phyloP scores from a whole-genome alignment of 2,113 vertebrate species.

The Rana temporaria region DNA sequence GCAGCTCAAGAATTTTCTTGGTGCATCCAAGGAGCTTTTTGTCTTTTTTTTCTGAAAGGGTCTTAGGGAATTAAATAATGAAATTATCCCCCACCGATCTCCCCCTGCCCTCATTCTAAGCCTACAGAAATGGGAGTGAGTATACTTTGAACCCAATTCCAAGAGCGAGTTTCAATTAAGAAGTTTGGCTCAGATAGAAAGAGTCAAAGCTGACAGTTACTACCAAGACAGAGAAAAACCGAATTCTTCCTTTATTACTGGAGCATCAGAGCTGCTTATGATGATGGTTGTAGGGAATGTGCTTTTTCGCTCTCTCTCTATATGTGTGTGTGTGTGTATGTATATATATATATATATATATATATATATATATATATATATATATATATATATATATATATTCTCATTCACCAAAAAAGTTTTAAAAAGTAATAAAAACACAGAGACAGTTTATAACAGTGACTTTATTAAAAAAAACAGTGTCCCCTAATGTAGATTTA shows the following conservation, averaged over 20 bases:
- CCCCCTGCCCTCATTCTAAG: conserved; percentile 34
- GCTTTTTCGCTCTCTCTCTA: too few relatives aligned
- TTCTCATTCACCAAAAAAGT: too few relatives aligned
- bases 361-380: too few relatives aligned
- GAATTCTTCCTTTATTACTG: conserved; percentile 32
- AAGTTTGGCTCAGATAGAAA: conserved; percentile 47
- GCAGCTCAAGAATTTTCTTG: conserved; percentile 51
- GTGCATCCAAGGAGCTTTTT: conserved; percentile 48
- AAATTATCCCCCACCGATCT: conserved; percentile 44
- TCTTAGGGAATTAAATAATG: conserved; percentile 49
- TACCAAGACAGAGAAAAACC: neutral
- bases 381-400: too few relatives aligned
- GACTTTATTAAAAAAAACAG: too few relatives aligned
- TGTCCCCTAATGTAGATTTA: too few relatives aligned
- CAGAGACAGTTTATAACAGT: too few relatives aligned
- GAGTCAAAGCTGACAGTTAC: conserved; percentile 9
- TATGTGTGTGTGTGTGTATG: too few relatives aligned
- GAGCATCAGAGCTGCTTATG: neutral
- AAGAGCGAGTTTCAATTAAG: conserved; percentile 51
- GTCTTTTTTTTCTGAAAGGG: conserved; percentile 40
- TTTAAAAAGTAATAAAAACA: too few relatives aligned
- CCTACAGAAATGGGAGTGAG: conserved; percentile 39
- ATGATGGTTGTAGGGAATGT: neutral
- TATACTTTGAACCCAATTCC: conserved; percentile 53
- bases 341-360: too few relatives aligned